These are phyloP conservation scores for Tupaia tana DNA, from an alignment of 2,113 vertebrate genomes.

Conservation along the genomic window DNA sequence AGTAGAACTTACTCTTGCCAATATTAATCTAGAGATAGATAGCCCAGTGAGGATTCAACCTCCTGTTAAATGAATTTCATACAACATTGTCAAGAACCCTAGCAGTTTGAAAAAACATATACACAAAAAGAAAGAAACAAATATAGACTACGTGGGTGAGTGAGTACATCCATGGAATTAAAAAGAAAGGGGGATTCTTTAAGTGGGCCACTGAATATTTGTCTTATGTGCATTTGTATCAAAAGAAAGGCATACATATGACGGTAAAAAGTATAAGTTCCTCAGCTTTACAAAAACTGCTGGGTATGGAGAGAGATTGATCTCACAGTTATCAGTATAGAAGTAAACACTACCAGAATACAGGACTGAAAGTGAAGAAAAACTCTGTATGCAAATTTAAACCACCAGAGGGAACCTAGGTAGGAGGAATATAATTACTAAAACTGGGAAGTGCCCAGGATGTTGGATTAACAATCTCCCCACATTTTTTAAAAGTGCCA, in stretches of 20 bases:
- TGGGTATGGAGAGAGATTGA: neutral
- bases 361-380: conserved; percentile 27
- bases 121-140: conserved; percentile 15
- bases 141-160: neutral
- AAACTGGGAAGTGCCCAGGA: conserved; percentile 48
- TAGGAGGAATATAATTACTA: conserved; percentile 66
- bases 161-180: neutral
- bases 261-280: neutral
- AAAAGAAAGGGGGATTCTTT: neutral
- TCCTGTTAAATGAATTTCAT: neutral
- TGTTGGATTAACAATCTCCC: conserved; percentile 53
- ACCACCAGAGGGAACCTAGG: conserved; percentile 40
- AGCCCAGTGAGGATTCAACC: neutral
- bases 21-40: conserved; percentile 13
- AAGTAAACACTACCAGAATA: conserved; percentile 40
- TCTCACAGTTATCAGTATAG: neutral
- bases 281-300: conserved; percentile 25
- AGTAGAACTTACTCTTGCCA: conserved; percentile 39
- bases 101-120: conserved; percentile 26
- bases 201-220: neutral
- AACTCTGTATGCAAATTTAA: conserved; percentile 60
- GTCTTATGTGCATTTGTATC: neutral
- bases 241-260: neutral
- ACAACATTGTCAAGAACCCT: neutral
- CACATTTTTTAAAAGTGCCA: neutral